Evolutionary conservation across 2,113 vertebrate species (phyloP).

Genomic region (Cheirogaleus medius): DNA sequence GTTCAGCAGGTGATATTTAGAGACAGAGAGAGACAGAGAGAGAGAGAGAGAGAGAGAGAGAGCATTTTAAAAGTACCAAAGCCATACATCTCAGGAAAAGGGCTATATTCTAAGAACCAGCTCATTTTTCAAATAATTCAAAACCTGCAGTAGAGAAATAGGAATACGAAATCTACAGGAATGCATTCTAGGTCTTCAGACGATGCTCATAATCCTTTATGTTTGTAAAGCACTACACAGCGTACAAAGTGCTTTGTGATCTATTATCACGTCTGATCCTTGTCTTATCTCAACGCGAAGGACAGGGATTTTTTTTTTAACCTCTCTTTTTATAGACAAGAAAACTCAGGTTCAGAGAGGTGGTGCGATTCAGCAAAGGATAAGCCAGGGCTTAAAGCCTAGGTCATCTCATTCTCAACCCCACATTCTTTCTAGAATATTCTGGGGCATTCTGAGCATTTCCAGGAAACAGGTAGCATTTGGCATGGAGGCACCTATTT

Average conservation of each 20-base stretch:
- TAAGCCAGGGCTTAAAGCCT: neutral
- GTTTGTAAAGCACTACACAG: neutral
- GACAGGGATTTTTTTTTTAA: neutral
- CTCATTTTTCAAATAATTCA: conserved; percentile 49
- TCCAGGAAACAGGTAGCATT: neutral
- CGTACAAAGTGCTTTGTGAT: neutral
- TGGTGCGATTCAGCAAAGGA: too few relatives aligned
- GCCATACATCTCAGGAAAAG: neutral
- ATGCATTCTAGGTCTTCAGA: neutral
- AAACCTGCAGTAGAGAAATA: neutral
- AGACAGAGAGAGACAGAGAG: too few relatives aligned
- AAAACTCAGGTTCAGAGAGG: neutral
- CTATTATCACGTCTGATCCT: neutral
- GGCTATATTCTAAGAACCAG: neutral
- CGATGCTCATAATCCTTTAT: neutral
- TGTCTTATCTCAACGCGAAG: neutral
- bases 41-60: neutral
- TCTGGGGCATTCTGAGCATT: neutral
- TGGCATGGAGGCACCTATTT: neutral
- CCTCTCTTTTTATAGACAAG: neutral
- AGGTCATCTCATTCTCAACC: neutral
- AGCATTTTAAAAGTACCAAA: conserved; percentile 30
- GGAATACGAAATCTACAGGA: neutral
- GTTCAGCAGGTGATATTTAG: neutral
- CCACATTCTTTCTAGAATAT: neutral